Percentiles rank a stretch among this genome's conserved stretches.
Evolutionary conservation across 2,113 vertebrate species (phyloP).

Genomic region (Alaudala cheleensis): DNA sequence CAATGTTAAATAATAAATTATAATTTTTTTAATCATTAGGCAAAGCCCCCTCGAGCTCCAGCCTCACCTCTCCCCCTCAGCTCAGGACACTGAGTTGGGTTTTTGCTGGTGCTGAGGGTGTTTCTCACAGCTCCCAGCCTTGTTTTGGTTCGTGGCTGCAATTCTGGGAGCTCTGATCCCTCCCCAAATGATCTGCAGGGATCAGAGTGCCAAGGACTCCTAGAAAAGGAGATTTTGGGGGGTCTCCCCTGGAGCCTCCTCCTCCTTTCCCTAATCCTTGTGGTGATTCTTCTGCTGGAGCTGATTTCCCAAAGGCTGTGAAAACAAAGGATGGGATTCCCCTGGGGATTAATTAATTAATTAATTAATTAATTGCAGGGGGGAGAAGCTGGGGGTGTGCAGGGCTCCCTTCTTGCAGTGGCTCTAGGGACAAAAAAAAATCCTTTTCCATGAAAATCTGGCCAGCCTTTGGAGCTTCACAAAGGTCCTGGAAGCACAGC

Average conservation of each 20-base stretch:
- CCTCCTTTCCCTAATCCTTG: background rate
- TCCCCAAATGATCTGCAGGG: background rate
- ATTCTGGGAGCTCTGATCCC: background rate
- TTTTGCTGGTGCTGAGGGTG: accelerated
- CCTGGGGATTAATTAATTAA: background rate
- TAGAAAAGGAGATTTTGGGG: background rate
- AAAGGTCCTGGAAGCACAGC: background rate
- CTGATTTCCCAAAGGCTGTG: background rate
- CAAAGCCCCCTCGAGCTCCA: background rate
- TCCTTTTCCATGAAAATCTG: background rate
- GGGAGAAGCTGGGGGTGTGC: background rate
- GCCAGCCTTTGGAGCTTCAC: background rate
- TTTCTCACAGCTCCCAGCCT: background rate
- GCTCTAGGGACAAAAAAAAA: background rate
- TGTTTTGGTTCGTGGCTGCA: background rate
- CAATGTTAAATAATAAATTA: background rate
- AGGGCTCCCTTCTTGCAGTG: background rate
- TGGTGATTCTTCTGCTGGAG: background rate
- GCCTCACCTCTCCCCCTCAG: accelerated
- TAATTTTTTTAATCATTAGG: no score
- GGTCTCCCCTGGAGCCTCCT: background rate
- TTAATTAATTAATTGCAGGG: background rate
- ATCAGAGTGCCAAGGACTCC: background rate
- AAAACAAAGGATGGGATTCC: background rate
- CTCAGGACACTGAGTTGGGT: accelerated